phyloP scores from a whole-genome alignment of 2,113 vertebrate species.

The Laticauda colubrina region DNA sequence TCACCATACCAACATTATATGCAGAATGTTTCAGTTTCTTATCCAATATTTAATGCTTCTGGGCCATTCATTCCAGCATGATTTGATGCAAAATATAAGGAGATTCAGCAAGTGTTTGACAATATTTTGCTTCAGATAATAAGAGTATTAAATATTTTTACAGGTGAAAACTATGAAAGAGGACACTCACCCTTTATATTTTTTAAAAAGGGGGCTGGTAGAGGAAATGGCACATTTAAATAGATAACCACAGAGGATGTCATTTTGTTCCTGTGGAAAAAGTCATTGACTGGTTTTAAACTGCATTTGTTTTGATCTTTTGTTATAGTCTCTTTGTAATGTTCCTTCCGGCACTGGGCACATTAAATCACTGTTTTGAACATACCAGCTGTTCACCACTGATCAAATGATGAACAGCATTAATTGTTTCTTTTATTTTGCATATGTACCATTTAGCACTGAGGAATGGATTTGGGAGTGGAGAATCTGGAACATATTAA shows the following conservation, averaged over 20 bases:
- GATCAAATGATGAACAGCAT: constrained; percentile 2
- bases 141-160: background rate
- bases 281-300: constrained; percentile 13
- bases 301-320: constrained; percentile 3
- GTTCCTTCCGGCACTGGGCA: background rate
- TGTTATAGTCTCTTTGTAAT: constrained; percentile 20
- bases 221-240: constrained; percentile 18
- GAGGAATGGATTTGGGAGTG: background rate
- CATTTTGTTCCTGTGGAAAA: background rate
- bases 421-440: background rate
- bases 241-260: constrained; percentile 6
- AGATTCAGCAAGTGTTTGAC: background rate
- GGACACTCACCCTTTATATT: background rate
- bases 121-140: background rate
- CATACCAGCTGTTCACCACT: background rate
- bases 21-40: background rate
- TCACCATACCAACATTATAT: background rate
- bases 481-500: background rate
- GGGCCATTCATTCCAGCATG: background rate
- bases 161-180: background rate
- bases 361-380: constrained; percentile 10
- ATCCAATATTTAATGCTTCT: background rate
- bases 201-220: background rate
- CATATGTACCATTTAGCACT: background rate
- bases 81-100: background rate